A percentile compares a stretch with the other conserved stretches of the same genome.
Evolutionary conservation across 1,140 invertebrate species (phyloP).

Genomic region (Notospermus geniculatus): DNA sequence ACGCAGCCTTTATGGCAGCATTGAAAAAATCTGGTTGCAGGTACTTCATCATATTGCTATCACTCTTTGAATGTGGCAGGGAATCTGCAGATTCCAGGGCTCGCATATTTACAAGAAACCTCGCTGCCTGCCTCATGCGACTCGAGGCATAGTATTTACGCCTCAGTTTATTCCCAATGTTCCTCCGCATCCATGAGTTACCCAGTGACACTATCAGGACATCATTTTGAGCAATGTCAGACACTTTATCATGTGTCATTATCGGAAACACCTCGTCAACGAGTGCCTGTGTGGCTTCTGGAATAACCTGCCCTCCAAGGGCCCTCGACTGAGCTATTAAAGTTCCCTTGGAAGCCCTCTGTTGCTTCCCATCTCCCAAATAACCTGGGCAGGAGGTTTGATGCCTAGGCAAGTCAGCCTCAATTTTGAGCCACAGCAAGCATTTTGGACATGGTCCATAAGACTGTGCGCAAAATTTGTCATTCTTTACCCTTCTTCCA

Average conservation of each 20-base stretch:
- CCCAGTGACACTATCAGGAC: constrained; percentile 11
- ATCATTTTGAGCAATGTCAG: constrained; percentile 8
- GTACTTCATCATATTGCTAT: background rate
- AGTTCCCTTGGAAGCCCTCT: background rate
- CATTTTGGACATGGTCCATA: background rate
- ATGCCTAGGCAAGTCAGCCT: background rate
- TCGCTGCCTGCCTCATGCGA: constrained; percentile 12
- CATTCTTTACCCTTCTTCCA: background rate
- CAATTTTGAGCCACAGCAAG: background rate
- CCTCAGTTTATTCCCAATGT: constrained; percentile 12
- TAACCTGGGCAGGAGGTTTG: background rate
- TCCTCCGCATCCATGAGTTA: constrained; percentile 15
- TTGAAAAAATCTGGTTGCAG: constrained; percentile 17
- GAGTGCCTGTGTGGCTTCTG: background rate
- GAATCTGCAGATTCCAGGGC: background rate
- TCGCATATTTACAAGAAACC: constrained; percentile 13
- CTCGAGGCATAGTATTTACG: constrained; percentile 13
- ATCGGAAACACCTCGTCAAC: background rate
- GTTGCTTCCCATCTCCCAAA: background rate
- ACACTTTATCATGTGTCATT: background rate
- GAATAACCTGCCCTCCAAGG: background rate
- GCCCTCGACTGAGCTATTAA: background rate
- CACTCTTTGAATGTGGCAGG: background rate
- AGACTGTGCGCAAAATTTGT: background rate
- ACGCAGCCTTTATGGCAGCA: constrained; percentile 13